These are phyloP conservation scores for Drosophila lini DNA, from an alignment of 1,140 invertebrate species.

Conservation along the genomic window DNA sequence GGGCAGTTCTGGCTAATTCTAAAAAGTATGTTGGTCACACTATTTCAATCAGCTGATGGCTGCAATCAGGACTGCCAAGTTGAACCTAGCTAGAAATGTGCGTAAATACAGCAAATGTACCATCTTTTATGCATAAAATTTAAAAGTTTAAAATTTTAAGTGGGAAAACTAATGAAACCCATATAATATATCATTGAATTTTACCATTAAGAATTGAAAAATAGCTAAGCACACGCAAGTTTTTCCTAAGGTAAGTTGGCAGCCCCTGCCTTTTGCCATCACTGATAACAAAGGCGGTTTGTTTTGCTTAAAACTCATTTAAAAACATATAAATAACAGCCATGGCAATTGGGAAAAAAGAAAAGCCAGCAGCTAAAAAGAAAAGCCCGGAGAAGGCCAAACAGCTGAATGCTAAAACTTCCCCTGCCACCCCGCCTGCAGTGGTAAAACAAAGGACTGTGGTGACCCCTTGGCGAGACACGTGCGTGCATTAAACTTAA, in stretches of 20 bases:
- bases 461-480: constrained; percentile 70
- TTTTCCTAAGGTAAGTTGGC: neutral
- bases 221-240: too few relatives aligned
- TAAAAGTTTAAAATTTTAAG: too few relatives aligned
- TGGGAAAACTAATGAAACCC: neutral
- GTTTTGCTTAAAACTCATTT: neutral
- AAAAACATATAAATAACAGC: neutral
- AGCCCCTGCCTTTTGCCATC: neutral
- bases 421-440: neutral
- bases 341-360: constrained; percentile 14
- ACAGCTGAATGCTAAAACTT: constrained; percentile 6
- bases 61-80: neutral
- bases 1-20: too few relatives aligned
- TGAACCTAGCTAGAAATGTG: neutral
- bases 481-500: constrained; percentile 46
- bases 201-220: too few relatives aligned
- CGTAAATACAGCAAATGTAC: neutral
- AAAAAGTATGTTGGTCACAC: neutral
- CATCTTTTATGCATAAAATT: too few relatives aligned
- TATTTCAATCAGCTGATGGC: constrained; percentile 22
- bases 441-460: constrained; percentile 54
- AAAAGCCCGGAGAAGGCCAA: constrained; percentile 2
- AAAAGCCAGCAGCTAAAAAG: constrained; percentile 9
- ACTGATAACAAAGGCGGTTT: neutral
- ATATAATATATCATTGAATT: too few relatives aligned